Base-by-base conservation (phyloP, 2,113 vertebrate genomes). In the Solea senegalensis region DNA sequence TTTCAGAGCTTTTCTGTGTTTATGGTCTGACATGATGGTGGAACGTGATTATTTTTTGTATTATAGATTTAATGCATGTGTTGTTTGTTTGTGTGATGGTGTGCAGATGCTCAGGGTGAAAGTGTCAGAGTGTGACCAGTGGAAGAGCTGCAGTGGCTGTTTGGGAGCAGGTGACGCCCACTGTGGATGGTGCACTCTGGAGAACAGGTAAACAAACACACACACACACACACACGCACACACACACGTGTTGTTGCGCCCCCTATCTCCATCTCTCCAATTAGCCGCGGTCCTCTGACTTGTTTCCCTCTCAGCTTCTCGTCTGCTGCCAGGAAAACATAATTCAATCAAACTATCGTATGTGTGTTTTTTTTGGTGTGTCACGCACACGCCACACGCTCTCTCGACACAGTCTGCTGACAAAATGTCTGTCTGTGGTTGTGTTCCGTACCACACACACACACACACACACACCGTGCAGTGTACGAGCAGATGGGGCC, bases 181-280 rank as follows among this genome's bases (percentile, higher is more conserved):
- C 90, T 98, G 98, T 0, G 98, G 98, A 53, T 99, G 98, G 98
- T 98, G 97, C 13, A 93, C 96, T 0, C 94, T 99, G 91, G 96
- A 98, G 90, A 96, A 95, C 41, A 95, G 96, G 98, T 99, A 89
- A 85, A 83, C 58, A 48, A 41, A 28, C 16, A 21, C 45, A 48
- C 45, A 1, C 34, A 34, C 3, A 34, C 34, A 34, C 34, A 26
- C 26, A 39, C n/a, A n/a, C 16, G 28, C 45, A 48, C 45, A 1
- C 34, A 34, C 3, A 34, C 34, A 34, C 34, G n/a, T n/a, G n/a
- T n/a, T n/a, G n/a, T n/a, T n/a, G n/a, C n/a, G n/a, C n/a, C n/a
- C n/a, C n/a, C n/a, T n/a, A n/a, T n/a, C n/a, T n/a, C n/a, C n/a
- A n/a, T n/a, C n/a, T 40, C 7, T 60, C 21, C 40, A 55, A 44